These are phyloP conservation scores for Schizotus pectinicornis DNA, from an alignment of 2,888 invertebrate genomes.

Conservation along the genomic window DNA sequence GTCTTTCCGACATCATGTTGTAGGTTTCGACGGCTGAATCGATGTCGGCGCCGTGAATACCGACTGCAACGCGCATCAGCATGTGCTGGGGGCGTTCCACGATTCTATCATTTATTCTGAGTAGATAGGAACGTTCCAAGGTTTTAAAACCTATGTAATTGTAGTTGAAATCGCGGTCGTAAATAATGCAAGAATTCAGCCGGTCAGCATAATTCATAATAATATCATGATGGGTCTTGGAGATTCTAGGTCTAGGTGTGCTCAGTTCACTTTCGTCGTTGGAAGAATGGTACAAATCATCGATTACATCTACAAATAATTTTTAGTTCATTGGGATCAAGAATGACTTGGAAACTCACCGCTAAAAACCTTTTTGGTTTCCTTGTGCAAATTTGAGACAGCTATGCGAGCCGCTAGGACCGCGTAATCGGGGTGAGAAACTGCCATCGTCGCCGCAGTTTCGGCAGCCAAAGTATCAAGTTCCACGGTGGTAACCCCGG, in stretches of 20 bases:
- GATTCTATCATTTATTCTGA: slow-evolving; percentile 90
- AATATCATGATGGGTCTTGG: slow-evolving; percentile 79
- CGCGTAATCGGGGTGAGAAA: slow-evolving; percentile 96
- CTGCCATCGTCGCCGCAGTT: slow-evolving; percentile 98
- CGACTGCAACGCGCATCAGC: slow-evolving; percentile 97
- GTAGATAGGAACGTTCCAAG: slow-evolving; percentile 90
- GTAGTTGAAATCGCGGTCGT: slow-evolving; percentile 95
- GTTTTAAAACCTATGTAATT: slow-evolving; percentile 99
- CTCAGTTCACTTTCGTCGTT: slow-evolving; percentile 71
- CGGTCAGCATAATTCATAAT: slow-evolving; percentile 86
- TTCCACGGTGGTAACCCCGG: slow-evolving; percentile 96
- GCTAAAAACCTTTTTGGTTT: slow-evolving; percentile 92
- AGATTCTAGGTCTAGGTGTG: slow-evolving; percentile 91
- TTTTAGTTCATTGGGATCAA: no score
- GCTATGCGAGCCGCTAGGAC: slow-evolving; percentile 83
- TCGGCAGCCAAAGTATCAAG: slow-evolving; percentile 98
- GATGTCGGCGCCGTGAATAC: slow-evolving; percentile 94
- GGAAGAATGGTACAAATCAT: slow-evolving; percentile 80
- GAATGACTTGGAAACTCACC: slow-evolving; percentile 60
- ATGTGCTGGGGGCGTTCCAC: slow-evolving; percentile 98
- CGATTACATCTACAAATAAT: slow-evolving; percentile 92
- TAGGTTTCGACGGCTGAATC: slow-evolving; percentile 94
- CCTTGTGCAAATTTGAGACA: slow-evolving; percentile 96
- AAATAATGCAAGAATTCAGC: slow-evolving; percentile 93
- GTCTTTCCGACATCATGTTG: slow-evolving; percentile 91